Base-by-base conservation (phyloP, 92 coral and sea anemone species). In the Phenganax stokvisi region DNA sequence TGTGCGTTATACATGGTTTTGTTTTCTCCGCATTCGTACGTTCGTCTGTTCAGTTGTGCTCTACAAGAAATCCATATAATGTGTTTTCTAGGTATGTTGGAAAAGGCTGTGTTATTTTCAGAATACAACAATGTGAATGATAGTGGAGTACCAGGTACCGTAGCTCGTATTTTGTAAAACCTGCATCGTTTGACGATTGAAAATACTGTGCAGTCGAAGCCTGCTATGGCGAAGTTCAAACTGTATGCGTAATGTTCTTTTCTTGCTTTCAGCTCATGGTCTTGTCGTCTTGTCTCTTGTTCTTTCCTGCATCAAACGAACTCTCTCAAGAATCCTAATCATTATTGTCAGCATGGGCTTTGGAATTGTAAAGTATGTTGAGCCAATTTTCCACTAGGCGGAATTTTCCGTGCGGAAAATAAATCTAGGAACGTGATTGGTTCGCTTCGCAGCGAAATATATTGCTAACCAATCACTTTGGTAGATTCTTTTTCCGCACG, bases 291-390 rank as follows among this genome's bases (percentile, higher is more conserved):
- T 92, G 85, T 97, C 97, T 70, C 96, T 90, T 86, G 87, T 92
- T 63, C 87, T 92, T 62, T 94, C 97, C 55, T 91, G 93, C 58
- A 91, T 92, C 73, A 94, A 92, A 74, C 85, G 98, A 65, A 94
- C 98, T 10, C 74, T 94, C 67, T 97, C 98, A n/a, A 89, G 98
- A 57, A 92, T 94, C 86, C 84, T 94, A 71, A 94, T 94, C 60
- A 92, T 94, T 70, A 94, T 94, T 31, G 98, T 94, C 82, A 94
- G 98, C 81, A 92, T 92, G 92, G 98, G 98, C 65, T 94, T 94
- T 85, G 98, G 98, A 29, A 94, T 94, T 85, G 98, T 94, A 89
- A 94, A 94, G 98, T 94, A 82, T 84, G 97, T 87, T 27, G 25
- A 54, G 6, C 12, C 0, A 44, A 0, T 20, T 25, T 71, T 71